phyloP scores from a whole-genome alignment of 2,797 vertebrate genomes.

The Australoheros facetus region DNA sequence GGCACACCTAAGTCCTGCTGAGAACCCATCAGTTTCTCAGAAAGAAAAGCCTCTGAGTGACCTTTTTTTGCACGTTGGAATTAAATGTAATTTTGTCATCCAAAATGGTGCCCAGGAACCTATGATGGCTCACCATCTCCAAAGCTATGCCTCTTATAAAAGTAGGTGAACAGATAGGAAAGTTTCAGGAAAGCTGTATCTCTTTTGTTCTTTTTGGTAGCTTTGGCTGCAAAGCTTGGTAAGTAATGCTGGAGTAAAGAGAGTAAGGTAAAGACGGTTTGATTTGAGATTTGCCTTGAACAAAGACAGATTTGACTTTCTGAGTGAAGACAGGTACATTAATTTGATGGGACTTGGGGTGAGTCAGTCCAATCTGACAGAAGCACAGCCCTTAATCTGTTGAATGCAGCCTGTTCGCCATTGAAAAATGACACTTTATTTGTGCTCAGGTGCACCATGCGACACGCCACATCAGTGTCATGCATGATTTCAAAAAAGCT shows the following conservation, averaged over 20 bases:
- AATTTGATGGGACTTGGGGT: slow-evolving; percentile 27
- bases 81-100: not conserved
- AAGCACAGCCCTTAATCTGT: slow-evolving; percentile 49
- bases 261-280: not conserved
- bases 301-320: slow-evolving; percentile 33
- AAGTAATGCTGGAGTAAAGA: not conserved
- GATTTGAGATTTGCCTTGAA: not conserved
- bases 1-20: no score
- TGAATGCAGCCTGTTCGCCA: slow-evolving; percentile 43
- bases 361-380: slow-evolving; percentile 55
- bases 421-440: slow-evolving; percentile 27
- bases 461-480: not conserved
- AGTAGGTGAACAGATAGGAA: not conserved
- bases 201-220: not conserved
- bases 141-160: not conserved
- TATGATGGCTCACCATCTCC: not conserved
- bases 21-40: no score
- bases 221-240: not conserved
- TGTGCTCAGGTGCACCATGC: slow-evolving; percentile 8
- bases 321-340: slow-evolving; percentile 47
- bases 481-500: slow-evolving; percentile 13
- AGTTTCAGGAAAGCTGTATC: not conserved
- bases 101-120: not conserved
- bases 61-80: not conserved
- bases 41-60: not conserved